Conservation (phyloP, 1,140 invertebrate genomes). For the Papilio machaon region DNA sequence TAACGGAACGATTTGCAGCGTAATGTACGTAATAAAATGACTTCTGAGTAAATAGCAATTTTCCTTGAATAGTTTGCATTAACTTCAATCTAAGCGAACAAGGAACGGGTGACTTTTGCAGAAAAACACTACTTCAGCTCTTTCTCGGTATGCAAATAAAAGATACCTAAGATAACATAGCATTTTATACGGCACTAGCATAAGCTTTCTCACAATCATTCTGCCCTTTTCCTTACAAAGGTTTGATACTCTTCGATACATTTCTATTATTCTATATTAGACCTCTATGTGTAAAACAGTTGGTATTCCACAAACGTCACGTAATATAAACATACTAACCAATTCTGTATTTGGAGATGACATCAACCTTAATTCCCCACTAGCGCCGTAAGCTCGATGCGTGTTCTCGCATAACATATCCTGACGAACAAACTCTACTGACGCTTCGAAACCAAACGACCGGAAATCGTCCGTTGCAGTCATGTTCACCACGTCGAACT, state of each 20-base stretch:
- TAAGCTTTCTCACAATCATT: not conserved
- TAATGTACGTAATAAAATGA: not conserved
- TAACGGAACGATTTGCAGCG: not conserved
- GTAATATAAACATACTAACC: slow-evolving; percentile 76
- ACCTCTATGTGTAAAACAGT: not conserved
- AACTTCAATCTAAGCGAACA: slow-evolving; percentile 17
- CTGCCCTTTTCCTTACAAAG: too few species aligned
- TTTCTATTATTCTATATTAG: not conserved
- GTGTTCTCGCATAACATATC: slow-evolving; percentile 86
- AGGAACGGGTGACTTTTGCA: not conserved
- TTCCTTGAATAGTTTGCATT: slow-evolving; percentile 19
- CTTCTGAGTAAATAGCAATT: slow-evolving; percentile 17
- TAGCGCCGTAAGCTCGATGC: slow-evolving; percentile 87
- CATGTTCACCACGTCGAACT: slow-evolving; percentile 92
- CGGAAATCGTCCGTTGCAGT: slow-evolving; percentile 91
- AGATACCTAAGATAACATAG: not conserved
- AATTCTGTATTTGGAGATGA: slow-evolving; percentile 84
- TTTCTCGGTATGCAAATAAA: not conserved
- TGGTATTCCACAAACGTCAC: not conserved
- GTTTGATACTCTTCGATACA: too few species aligned
- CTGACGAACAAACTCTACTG: slow-evolving; percentile 89
- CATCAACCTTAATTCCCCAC: slow-evolving; percentile 87
- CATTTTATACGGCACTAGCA: not conserved
- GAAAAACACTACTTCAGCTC: not conserved
- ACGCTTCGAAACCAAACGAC: slow-evolving; percentile 91